Conservation (phyloP, 2,113 vertebrate species). For the Tachysurus vachellii region DNA sequence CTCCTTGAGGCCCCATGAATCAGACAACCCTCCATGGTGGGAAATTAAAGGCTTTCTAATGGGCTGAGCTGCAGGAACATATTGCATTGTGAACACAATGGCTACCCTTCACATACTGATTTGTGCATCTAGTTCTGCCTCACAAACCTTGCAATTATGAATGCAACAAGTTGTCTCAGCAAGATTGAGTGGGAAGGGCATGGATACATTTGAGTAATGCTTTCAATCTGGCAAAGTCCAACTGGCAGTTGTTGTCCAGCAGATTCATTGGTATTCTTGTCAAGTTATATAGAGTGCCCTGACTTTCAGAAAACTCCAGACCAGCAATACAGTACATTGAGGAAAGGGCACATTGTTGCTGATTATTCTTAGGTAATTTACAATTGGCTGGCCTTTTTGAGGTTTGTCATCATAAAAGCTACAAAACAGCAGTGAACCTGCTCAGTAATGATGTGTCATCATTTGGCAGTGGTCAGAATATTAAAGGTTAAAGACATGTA, state of each 20-base stretch:
- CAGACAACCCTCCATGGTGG: slow-evolving; percentile 62
- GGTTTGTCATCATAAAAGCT: slow-evolving; percentile 17
- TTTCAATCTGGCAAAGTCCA: slow-evolving; percentile 27
- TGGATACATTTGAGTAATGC: slow-evolving; percentile 29
- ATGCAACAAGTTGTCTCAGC: slow-evolving; percentile 45
- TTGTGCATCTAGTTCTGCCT: slow-evolving; percentile 50
- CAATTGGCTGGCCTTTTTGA: neutral
- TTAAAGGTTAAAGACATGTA: slow-evolving; percentile 19
- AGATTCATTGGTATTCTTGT: slow-evolving; percentile 11
- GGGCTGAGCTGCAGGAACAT: slow-evolving; percentile 61
- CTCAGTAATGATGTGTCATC: slow-evolving; percentile 25
- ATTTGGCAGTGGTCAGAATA: slow-evolving; percentile 18
- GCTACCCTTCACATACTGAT: slow-evolving; percentile 47
- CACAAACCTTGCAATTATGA: slow-evolving; percentile 44
- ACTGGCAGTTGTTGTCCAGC: slow-evolving; percentile 14
- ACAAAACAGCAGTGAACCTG: neutral
- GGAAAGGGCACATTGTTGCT: neutral
- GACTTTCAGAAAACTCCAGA: slow-evolving; percentile 3
- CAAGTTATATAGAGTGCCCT: neutral
- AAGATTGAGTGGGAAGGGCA: slow-evolving; percentile 20
- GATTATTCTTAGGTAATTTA: slow-evolving; percentile 19
- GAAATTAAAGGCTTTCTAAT: slow-evolving; percentile 70
- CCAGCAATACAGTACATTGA: slow-evolving; percentile 13
- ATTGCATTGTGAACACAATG: slow-evolving; percentile 59
- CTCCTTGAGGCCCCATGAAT: slow-evolving; percentile 68